Evolutionary conservation across 2,113 vertebrate species (phyloP), one percentile per base, ranked within the genome.

Genomic region (Tragelaphus buxtoni): DNA sequence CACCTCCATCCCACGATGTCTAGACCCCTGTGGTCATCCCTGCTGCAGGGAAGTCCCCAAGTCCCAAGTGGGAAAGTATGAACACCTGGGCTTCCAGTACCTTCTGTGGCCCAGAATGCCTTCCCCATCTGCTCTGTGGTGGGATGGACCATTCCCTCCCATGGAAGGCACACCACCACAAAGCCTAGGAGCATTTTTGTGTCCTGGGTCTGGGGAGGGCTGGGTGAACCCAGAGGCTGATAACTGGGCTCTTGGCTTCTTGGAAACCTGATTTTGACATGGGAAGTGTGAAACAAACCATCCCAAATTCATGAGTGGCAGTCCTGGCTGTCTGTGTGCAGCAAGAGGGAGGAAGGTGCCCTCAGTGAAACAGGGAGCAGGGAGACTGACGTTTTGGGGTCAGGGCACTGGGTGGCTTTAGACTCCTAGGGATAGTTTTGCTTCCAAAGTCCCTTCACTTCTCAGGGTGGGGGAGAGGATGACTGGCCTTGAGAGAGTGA

Each of bases 121-220:
- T 60, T 32, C 72, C 32, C 26, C 53, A 0, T 32, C 53, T 93
- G 77, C 26, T 58, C 45, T 22, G 32, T 61, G 58, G 56, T 49
- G 35, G 53, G 18, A 51, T 65, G 63, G 63, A 26, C 20, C 35
- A 5, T 35, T 60, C 35, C 47, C 49, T 77, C n/a, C 42, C 32
- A 56, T 0, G 5, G 35, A 35, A 1, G 10, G 20, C 2, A 18
- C 47, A 49, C 3, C 51, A 65, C 20, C n/a, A 5, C 12, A 49
- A 13, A 97, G 53, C 58, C 58, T 22, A 45, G 49, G 63, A 65
- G 18, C 20, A 20, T 47, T 55, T 60, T 39, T 93, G 65, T 49
- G 69, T 82, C 81, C 56, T 49, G 18, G 55, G 42, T 72, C 49
- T 58, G 20, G 22, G 35, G 42, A 7, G 11, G 5, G 5, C 42